Evolutionary conservation across 1,140 invertebrate genomes (phyloP).

Genomic region (Meloidogyne chitwoodi): DNA sequence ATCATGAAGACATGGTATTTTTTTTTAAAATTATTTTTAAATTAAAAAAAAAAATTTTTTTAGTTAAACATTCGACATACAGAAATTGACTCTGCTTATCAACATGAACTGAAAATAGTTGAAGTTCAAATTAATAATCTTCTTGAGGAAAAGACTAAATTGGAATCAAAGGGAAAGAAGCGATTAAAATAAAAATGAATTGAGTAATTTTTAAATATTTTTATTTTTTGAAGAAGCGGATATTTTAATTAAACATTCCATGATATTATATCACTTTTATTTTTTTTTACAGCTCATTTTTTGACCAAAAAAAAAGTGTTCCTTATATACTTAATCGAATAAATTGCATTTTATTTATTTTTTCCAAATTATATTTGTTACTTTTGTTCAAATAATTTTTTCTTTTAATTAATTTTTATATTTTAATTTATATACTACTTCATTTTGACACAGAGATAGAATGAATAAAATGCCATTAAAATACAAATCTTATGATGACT

Average conservation of each 20-base stretch:
- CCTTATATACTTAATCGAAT: no score
- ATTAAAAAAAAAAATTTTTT: neutral
- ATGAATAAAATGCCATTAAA: neutral
- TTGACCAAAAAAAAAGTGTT: no score
- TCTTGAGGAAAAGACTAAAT: slow-evolving; percentile 31
- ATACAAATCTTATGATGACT: slow-evolving; percentile 2
- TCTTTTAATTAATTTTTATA: neutral
- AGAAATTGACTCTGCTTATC: slow-evolving; percentile 23
- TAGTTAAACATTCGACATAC: slow-evolving; percentile 24
- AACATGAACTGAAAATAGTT: slow-evolving; percentile 24
- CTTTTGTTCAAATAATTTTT: neutral
- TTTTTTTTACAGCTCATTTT: no score
- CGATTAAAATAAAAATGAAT: neutral
- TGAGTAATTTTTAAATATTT: no score
- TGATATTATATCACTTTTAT: no score
- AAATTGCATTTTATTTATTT: no score
- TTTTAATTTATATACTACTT: no score
- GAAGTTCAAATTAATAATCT: slow-evolving; percentile 30
- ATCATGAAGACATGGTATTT: slow-evolving; percentile 46
- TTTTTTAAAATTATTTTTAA: neutral
- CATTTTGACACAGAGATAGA: no score
- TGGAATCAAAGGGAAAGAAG: slow-evolving; percentile 25
- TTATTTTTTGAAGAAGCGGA: no score
- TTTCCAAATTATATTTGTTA: no score
- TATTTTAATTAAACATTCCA: no score